Percentiles rank a stretch among this genome's conserved stretches.
Conservation (phyloP, 1,140 invertebrate genomes). For the Yoshiicerus persimilis region DNA sequence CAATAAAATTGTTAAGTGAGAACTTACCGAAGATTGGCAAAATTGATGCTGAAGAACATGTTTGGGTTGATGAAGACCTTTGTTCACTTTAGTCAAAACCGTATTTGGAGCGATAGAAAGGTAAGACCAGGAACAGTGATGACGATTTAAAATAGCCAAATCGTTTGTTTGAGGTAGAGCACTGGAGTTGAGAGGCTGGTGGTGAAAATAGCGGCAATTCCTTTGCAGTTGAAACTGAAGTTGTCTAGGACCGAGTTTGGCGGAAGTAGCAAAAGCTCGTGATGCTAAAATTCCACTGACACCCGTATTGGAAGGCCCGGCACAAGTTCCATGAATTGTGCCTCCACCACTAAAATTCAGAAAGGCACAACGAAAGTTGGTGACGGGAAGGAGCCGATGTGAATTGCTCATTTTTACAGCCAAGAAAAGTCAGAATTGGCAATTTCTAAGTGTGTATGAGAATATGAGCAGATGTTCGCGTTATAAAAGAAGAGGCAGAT, state of each 20-base stretch:
- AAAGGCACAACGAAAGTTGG: slow-evolving; percentile 15
- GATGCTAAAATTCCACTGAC: neutral
- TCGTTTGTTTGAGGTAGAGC: neutral
- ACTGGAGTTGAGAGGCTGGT: neutral
- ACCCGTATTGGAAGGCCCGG: neutral
- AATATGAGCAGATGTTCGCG: neutral
- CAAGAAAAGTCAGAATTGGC: neutral
- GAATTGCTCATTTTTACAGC: slow-evolving; percentile 20
- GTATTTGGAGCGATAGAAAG: neutral
- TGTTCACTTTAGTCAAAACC: neutral
- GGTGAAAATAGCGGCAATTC: neutral
- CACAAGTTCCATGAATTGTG: neutral
- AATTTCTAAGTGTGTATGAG: neutral
- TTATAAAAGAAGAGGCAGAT: neutral
- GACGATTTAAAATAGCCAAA: neutral
- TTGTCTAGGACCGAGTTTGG: neutral
- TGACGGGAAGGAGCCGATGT: neutral
- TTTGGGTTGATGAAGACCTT: neutral
- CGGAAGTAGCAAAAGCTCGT: slow-evolving; percentile 11
- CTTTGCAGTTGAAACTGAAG: neutral
- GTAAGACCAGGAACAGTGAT: neutral
- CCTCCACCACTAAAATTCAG: neutral
- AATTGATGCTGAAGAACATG: neutral
- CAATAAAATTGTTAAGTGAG: neutral
- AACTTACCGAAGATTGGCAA: slow-evolving; percentile 13